These are phyloP conservation scores for Balearica regulorum DNA, from an alignment of 2,797 vertebrate genomes.

Conservation along the genomic window DNA sequence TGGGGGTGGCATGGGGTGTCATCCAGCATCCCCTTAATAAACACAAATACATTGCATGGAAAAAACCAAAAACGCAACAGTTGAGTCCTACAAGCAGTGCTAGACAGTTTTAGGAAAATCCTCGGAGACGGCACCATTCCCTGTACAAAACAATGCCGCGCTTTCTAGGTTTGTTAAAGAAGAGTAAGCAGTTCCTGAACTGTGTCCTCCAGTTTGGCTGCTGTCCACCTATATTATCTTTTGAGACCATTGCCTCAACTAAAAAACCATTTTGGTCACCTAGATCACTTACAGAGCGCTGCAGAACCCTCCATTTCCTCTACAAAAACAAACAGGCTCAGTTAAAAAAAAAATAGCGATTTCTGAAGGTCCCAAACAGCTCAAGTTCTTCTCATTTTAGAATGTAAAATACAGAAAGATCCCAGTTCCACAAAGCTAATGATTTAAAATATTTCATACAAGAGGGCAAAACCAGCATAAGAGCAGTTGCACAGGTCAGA, in stretches of 20 bases:
- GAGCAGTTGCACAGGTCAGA: neutral
- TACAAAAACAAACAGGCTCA: conserved; percentile 67
- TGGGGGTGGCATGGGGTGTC: neutral
- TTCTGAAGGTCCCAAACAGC: neutral
- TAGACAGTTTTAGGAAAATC: neutral
- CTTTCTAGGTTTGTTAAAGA: neutral
- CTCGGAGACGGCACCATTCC: neutral
- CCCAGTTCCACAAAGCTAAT: neutral
- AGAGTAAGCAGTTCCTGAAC: neutral
- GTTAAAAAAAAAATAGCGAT: neutral
- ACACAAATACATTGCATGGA: neutral
- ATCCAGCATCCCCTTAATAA: neutral
- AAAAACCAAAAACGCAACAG: neutral
- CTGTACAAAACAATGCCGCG: neutral
- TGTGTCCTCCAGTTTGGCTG: neutral
- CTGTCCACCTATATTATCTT: neutral
- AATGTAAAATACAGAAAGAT: neutral
- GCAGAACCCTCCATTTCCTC: conserved; percentile 63
- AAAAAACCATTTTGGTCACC: conserved; percentile 44
- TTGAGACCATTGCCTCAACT: neutral
- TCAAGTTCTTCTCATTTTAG: neutral
- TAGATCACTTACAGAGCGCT: conserved; percentile 23
- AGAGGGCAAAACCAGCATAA: neutral
- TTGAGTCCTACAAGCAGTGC: neutral
- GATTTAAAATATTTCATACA: neutral